Conservation (phyloP, 2,113 vertebrate genomes). For the Malurus elegans region DNA sequence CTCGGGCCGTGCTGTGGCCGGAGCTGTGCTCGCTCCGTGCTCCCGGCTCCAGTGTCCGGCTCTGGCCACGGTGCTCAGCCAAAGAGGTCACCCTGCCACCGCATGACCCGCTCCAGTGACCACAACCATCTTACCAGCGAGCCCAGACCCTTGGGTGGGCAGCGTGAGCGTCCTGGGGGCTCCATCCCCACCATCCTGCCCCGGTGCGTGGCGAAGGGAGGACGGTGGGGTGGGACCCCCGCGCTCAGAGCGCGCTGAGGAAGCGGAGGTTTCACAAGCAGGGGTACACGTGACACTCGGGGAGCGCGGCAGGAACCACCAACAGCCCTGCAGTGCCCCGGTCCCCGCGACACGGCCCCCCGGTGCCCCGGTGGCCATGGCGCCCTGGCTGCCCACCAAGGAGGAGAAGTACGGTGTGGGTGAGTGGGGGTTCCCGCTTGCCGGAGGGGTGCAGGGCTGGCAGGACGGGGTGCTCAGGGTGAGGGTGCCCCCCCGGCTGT, state of each 20-base stretch:
- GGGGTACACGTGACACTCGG: neutral
- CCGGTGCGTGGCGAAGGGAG: accelerated
- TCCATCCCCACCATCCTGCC: accelerated
- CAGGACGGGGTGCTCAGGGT: accelerated
- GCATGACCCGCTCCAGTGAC: accelerated
- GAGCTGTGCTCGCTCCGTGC: accelerated
- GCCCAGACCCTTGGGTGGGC: accelerated
- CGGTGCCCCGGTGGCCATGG: neutral
- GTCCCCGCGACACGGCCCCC: neutral
- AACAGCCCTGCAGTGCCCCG: neutral
- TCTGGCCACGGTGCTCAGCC: accelerated
- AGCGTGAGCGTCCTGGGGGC: accelerated
- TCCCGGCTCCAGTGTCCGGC: accelerated
- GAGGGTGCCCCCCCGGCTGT: accelerated
- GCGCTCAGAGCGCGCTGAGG: accelerated
- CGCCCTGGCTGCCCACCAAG: constrained; percentile 51
- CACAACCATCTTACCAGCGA: too few relatives aligned
- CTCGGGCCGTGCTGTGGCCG: accelerated
- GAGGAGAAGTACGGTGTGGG: constrained; percentile 50
- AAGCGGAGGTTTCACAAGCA: constrained; percentile 30
- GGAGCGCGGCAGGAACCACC: neutral
- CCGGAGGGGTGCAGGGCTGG: accelerated
- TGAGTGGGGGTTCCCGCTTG: neutral
- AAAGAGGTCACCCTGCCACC: accelerated
- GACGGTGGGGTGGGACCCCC: neutral